A percentile compares a stretch with the other conserved stretches of the same genome.
phyloP scores from a whole-genome alignment of 2,888 invertebrate genomes.

The Zygaena filipendulae region DNA sequence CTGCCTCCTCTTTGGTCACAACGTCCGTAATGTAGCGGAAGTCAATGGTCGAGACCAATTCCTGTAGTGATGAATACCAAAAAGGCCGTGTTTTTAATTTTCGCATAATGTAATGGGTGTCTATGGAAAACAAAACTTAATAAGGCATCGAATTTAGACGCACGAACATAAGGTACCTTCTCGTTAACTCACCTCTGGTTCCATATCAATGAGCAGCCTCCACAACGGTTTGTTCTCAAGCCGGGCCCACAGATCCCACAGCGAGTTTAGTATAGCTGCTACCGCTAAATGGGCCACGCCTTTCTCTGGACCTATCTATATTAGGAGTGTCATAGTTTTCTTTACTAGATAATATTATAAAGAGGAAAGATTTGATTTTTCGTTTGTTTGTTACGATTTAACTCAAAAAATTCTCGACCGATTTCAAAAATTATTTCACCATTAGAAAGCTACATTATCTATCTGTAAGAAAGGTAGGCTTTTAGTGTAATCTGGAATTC shows the following conservation, averaged over 20 bases:
- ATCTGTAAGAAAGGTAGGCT: too few relatives aligned
- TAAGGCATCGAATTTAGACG: too few relatives aligned
- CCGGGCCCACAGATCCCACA: constrained; percentile 94
- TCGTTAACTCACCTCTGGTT: constrained; percentile 74
- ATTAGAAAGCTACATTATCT: too few relatives aligned
- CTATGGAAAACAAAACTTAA: constrained; percentile 8
- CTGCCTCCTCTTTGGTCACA: constrained; percentile 84
- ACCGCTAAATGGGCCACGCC: constrained; percentile 89
- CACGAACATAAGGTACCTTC: background rate
- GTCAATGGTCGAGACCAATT: constrained; percentile 86
- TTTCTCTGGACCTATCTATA: constrained; percentile 90
- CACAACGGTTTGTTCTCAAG: constrained; percentile 87
- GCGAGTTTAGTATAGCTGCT: constrained; percentile 88
- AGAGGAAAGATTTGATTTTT: too few relatives aligned
- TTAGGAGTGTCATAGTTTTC: too few relatives aligned
- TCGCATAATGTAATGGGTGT: background rate
- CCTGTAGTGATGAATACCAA: constrained; percentile 34
- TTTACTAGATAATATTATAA: too few relatives aligned
- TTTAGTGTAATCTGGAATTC: too few relatives aligned
- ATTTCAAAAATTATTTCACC: too few relatives aligned
- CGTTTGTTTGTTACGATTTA: too few relatives aligned
- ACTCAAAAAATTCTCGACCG: too few relatives aligned
- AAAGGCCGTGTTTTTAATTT: constrained; percentile 6
- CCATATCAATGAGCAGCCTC: constrained; percentile 85
- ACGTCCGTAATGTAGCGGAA: constrained; percentile 87